Percentiles rank a stretch among this genome's conserved stretches.
Conservation (phyloP, 2,797 vertebrate species). For the Pseudochaenichthys georgianus region DNA sequence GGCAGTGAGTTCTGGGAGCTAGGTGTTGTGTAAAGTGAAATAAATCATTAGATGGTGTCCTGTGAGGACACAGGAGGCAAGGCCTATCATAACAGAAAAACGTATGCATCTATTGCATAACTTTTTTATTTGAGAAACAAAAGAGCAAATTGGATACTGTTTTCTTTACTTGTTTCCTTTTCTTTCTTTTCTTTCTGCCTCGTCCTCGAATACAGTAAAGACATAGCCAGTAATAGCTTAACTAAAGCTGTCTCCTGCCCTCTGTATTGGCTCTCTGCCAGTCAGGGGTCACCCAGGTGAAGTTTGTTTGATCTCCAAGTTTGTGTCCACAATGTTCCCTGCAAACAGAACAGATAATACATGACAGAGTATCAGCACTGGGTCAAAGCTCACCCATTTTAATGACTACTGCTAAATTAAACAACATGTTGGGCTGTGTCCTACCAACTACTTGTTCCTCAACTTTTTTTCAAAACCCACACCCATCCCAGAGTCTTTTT, state of each 20-base stretch:
- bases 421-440: not conserved
- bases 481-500: slow-evolving; percentile 29
- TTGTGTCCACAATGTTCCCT: slow-evolving; percentile 24
- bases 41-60: not conserved
- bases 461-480: slow-evolving; percentile 12
- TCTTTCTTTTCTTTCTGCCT: not conserved
- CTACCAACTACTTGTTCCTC: slow-evolving; percentile 4
- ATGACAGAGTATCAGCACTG: not conserved
- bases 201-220: not conserved
- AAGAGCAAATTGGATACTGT: not conserved
- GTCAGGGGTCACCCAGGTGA: slow-evolving; percentile 40
- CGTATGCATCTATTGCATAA: not conserved
- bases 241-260: slow-evolving; percentile 4
- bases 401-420: not conserved
- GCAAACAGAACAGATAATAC: slow-evolving; percentile 50
- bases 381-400: slow-evolving; percentile 18
- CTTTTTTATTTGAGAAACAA: not conserved
- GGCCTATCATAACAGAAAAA: not conserved
- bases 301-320: slow-evolving; percentile 39
- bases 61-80: not conserved
- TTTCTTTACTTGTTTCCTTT: not conserved
- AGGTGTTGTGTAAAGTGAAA: not conserved
- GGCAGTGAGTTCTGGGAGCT: not conserved
- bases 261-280: not conserved
- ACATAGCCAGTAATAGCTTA: not conserved